Evolutionary conservation across 35 echinoderm and acorn worm species (phyloP), one percentile per base, ranked within the genome.

Genomic region (Anneissia japonica): DNA sequence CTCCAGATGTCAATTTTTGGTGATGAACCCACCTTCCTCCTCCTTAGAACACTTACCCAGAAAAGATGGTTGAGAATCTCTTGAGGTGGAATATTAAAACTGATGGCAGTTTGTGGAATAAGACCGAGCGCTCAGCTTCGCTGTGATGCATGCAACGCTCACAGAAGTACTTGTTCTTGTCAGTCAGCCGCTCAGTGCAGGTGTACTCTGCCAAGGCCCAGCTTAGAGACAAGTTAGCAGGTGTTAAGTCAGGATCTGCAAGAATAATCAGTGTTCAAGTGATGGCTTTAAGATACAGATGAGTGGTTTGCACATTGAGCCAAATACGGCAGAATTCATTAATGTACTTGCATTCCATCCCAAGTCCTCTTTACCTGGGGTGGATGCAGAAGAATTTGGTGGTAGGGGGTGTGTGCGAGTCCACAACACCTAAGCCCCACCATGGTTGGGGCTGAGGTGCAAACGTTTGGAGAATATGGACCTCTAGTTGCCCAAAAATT

Each of bases 111-210:
- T 81, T 74, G 32, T 93, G 92, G 87, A 99, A 99, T 34, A 93
- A 87, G 11, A 99, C 82, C 33, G 81, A 90, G 34, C 96, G 34
- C 74, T 94, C 92, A 9, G 92, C 92, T 46, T 99, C 96, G 0
- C 89, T 89, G 64, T 88, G 92, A 34, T 91, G 89, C 14, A 76
- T 46, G 46, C 96, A 99, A 9, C 77, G 82, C 55, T 99, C 96
- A 85, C 92, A 99, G 86, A 89, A 99, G 33, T 99, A 99, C 79
- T 99, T 99, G 81, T 99, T 99, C 38, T 87, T 81, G 74, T 94
- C 92, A 0, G 96, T 94, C 81, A 99, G 76, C 32, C 92, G 75
- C 39, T 99, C 96, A 3, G 83, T 89, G 35, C 89, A 88, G 17
- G 96, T 85, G 79, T 94, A 99, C 46, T 99, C 89, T 9, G 96